Percentiles rank a stretch among this genome's conserved stretches.
These are phyloP conservation scores for Hemicrepidius hirtus DNA, from an alignment of 2,888 invertebrate genomes.

Conservation along the genomic window DNA sequence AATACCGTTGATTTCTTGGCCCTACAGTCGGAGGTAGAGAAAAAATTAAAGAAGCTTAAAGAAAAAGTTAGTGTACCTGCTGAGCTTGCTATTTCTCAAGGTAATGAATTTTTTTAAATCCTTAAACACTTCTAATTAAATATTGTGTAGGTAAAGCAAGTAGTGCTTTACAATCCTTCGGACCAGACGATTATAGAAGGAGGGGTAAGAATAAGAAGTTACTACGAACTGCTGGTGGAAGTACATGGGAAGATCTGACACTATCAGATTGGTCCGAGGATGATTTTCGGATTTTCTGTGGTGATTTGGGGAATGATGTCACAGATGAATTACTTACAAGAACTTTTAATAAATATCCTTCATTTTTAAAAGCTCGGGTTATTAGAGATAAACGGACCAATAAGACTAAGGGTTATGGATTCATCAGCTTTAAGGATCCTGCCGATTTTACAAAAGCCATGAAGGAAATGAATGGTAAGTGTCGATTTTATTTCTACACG, in stretches of 20 bases:
- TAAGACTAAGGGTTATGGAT: conserved; percentile 99
- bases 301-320: conserved; percentile 99
- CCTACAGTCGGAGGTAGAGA: conserved; percentile 76
- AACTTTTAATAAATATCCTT: conserved; percentile 95
- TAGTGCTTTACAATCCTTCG: conserved; percentile 76
- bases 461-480: conserved; percentile 99
- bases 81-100: conserved; percentile 70
- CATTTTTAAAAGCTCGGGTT: conserved; percentile 96
- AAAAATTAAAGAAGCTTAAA: conserved; percentile 78
- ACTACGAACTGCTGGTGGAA: conserved; percentile 93
- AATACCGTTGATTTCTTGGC: conserved; percentile 73
- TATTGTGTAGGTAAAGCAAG: conserved; percentile 72
- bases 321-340: conserved; percentile 97
- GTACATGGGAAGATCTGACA: conserved; percentile 97
- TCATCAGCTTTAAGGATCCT: conserved; percentile 98
- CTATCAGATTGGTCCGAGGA: conserved; percentile 98
- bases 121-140: background rate
- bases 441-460: conserved; percentile 98
- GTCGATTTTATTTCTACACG: no score
- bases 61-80: conserved; percentile 77
- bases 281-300: conserved; percentile 98
- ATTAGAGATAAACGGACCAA: conserved; percentile 97
- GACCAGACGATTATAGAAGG: conserved; percentile 73
- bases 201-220: conserved; percentile 78
- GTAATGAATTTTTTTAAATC: conserved; percentile 28